Evolutionary conservation across 2,888 invertebrate species (phyloP), one percentile per base, ranked within the genome.

Genomic region (Parnassius glacialis): DNA sequence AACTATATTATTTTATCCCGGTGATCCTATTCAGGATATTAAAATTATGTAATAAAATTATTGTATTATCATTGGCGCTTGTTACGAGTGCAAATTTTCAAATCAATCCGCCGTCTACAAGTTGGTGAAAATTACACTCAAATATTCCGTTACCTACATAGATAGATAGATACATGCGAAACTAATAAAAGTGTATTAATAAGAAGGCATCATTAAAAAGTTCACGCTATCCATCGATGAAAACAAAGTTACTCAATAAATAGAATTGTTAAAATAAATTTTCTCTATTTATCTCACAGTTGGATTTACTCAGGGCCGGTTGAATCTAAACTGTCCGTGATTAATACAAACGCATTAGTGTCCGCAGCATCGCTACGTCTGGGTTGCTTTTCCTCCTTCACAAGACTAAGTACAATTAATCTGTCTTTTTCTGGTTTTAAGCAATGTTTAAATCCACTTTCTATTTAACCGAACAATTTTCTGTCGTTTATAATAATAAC

Each of bases 281-380:
- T 25, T 48, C 34, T 13, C 43, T 42, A 57, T 57, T 51, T 34
- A 7, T 57, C 43, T 44, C 51, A 11, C 51, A 44, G 50, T 57
- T 3, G 51, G 51, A 57, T 20, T 57, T 43, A 51, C 57, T 52
- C 42, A 10, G 48, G 42, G 44, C 51, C 43, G 57, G 41, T 57
- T 51, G 43, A 51, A 52, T 52, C 51, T 57, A 44, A 51, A 57
- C 51, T 51, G 57, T 51, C 51, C 25, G 57, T 50, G 57, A 57
- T 57, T 50, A 57, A 57, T 57, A 57, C 25, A 50, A 2, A 20
- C 11, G 20, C 57, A 57, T 57, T 57, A 57, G 20, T 57, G 51
- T 44, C 16, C 25, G 43, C 25, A 20, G 57, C 51, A 25, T 41
- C 51, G 51, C 11, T 44, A 25, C 57, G 10, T 44, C 51, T 44